Base-by-base conservation (phyloP, 2,888 invertebrate genomes). In the Spisula subtruncata region DNA sequence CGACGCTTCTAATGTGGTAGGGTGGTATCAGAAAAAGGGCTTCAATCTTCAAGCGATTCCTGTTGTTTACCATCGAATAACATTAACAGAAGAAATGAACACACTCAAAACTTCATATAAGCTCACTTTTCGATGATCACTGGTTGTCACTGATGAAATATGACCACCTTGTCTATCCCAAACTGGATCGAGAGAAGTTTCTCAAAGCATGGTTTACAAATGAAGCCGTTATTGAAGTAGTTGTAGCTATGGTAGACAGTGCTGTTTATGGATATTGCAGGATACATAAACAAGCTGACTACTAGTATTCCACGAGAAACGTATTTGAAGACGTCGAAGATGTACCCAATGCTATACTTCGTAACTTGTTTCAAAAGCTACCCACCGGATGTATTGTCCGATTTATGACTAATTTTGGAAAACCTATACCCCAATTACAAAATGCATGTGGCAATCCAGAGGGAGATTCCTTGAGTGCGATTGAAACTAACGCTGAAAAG, bases 141-240 rank as follows among this genome's bases (percentile, higher is more conserved):
- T 87, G 87, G 87, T 82, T 83, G 4, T 25, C 32, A 14, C 41
- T 87, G 46, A 54, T 87, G 87, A 41, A 82, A 35, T 87, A 83
- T 35, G 87, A 87, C 32, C 66, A 29, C 16, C 75, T 75, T 41
- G 83, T 87, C 12, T 87, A 87, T 51, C 75, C 87, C n/a, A 83
- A 48, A 35, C 51, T 83, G 83, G 83, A 87, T 35, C 48, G 83
- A 20, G 81, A 60, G 56, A 32, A 25, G 41, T 54, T 87, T 1
- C 51, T 87, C 1, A 71, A 54, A 71, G 87, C 83, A 8, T 87
- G 87, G 87, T 87, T 87, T 41, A 51, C 84, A 1, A 56, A 83
- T 16, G 79, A 83, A 16, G 56, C 46, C 51, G 83, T 83, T 25
- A 41, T 79, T n/a, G 41, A 41, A 41, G 87, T 54, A 46, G 75